These are phyloP conservation scores for Epizoanthus stellaris DNA, from an alignment of 92 coral and sea anemone species.

Conservation along the genomic window DNA sequence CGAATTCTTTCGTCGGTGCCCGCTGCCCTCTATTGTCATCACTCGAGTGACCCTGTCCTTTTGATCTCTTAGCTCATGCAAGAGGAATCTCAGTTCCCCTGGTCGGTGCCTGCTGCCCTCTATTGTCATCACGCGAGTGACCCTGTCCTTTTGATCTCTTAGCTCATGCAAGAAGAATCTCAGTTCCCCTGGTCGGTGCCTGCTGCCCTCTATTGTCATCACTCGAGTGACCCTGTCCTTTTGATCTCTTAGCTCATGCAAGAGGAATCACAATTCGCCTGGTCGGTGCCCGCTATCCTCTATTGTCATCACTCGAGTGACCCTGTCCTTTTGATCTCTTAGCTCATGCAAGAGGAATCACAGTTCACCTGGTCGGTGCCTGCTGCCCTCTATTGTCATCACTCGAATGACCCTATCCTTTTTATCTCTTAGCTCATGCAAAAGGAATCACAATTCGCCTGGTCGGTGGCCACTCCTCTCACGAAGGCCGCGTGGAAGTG, in stretches of 20 bases:
- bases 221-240: too few species aligned
- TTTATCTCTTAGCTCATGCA: background rate
- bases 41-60: too few species aligned
- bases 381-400: too few species aligned
- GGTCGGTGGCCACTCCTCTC: slow-evolving; percentile 6
- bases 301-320: too few species aligned
- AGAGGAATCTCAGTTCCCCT: too few species aligned
- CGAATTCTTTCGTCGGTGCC: too few species aligned
- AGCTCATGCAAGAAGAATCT: background rate
- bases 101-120: too few species aligned
- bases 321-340: background rate
- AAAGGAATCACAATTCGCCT: background rate
- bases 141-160: background rate
- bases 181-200: slow-evolving; percentile 7
- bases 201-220: too few species aligned
- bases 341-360: background rate
- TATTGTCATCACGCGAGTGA: too few species aligned
- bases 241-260: background rate
- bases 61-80: too few species aligned
- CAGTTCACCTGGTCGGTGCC: slow-evolving; percentile 6
- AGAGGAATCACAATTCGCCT: background rate
- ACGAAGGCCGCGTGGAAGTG: slow-evolving; percentile 24
- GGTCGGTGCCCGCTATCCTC: background rate
- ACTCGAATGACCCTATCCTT: too few species aligned
- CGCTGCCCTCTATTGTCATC: too few species aligned